Evolutionary conservation across 2,888 invertebrate species (phyloP).

Genomic region (Pseudolycoriella hygida): DNA sequence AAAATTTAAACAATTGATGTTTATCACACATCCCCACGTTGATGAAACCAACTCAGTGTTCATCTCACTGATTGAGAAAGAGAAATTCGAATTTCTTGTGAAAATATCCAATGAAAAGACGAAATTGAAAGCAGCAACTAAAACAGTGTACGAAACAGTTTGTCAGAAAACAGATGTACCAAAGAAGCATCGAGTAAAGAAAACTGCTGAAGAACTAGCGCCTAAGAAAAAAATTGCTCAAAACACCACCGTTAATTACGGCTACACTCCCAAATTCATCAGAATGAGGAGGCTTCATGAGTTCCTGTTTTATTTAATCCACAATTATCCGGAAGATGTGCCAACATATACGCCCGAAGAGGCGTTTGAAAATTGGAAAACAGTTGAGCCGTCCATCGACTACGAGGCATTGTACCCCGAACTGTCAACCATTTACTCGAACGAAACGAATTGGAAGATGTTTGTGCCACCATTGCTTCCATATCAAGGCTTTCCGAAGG

Average conservation of each 20-base stretch:
- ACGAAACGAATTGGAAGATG: constrained; percentile 46
- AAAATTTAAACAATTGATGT: constrained; percentile 30
- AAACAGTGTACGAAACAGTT: constrained; percentile 4
- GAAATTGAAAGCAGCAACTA: background rate
- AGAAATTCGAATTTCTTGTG: constrained; percentile 33
- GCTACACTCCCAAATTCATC: constrained; percentile 37
- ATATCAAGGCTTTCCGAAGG: constrained; percentile 37
- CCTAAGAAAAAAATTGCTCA: background rate
- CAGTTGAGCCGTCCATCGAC: constrained; percentile 20
- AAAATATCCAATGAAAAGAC: constrained; percentile 1
- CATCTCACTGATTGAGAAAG: constrained; percentile 40
- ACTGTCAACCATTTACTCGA: constrained; percentile 32
- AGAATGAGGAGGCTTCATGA: constrained; percentile 48
- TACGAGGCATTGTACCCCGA: constrained; percentile 27
- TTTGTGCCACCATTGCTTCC: constrained; percentile 48
- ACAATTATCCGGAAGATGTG: constrained; percentile 31
- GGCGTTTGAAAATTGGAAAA: constrained; percentile 18
- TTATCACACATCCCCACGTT: constrained; percentile 35
- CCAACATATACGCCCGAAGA: constrained; percentile 8
- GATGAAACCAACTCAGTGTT: constrained; percentile 32
- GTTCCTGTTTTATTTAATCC: constrained; percentile 49
- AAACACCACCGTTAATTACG: constrained; percentile 1
- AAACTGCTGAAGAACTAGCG: background rate
- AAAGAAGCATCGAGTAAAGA: background rate
- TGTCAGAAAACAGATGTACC: background rate